phyloP scores from a whole-genome alignment of 2,113 vertebrate species.

The Anoura caudifer region DNA sequence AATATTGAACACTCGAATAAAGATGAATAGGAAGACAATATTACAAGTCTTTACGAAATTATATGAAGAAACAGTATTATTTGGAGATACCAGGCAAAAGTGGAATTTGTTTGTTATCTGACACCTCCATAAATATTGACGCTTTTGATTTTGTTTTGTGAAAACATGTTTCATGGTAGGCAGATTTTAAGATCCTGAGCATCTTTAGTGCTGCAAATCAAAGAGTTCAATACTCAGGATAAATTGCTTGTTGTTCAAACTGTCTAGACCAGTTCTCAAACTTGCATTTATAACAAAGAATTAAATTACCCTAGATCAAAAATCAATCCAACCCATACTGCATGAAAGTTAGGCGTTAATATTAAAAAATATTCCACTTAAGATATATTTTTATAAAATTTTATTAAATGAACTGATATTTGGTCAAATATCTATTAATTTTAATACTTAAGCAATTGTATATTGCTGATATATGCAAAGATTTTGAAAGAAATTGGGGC shows the following conservation, averaged over 20 bases:
- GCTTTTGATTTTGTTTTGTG: neutral
- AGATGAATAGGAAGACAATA: neutral
- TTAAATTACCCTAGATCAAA: neutral
- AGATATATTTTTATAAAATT: neutral
- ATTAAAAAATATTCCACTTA: neutral
- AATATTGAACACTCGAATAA: neutral
- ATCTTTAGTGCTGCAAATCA: neutral
- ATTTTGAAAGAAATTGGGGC: neutral
- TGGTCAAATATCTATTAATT: neutral
- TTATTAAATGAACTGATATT: neutral
- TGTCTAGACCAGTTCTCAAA: conserved; percentile 17
- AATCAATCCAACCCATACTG: neutral
- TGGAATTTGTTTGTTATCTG: neutral
- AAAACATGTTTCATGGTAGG: neutral
- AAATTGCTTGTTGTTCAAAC: neutral
- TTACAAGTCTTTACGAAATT: neutral
- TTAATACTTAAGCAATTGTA: neutral
- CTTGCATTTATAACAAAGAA: neutral
- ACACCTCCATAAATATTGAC: conserved; percentile 10
- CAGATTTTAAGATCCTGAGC: neutral
- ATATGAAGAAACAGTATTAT: neutral
- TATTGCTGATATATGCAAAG: neutral
- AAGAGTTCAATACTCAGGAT: neutral
- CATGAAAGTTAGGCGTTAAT: neutral
- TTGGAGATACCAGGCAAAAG: neutral